Conservation (phyloP, 2,888 invertebrate species). For the Aphrophora alni region DNA sequence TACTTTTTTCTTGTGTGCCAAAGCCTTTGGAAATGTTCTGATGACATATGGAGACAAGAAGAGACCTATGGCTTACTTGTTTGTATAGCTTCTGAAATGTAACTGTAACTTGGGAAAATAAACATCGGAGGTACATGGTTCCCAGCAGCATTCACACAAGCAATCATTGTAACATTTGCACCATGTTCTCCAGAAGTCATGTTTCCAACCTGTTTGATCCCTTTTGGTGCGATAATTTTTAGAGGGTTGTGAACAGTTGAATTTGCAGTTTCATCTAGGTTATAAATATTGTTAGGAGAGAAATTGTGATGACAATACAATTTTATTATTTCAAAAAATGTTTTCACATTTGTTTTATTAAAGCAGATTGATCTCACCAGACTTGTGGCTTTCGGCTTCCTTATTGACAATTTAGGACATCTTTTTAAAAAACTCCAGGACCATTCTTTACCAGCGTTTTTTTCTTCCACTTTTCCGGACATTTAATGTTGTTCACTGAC, state of each 20-base stretch:
- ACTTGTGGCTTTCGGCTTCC: conserved; percentile 35
- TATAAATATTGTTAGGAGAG: conserved; percentile 28
- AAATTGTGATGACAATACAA: conserved; percentile 8
- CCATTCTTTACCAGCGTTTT: conserved; percentile 42
- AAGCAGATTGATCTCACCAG: conserved; percentile 46
- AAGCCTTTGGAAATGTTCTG: no score
- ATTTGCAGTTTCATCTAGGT: conserved; percentile 40
- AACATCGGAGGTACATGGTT: conserved; percentile 47
- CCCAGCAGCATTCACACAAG: conserved; percentile 45
- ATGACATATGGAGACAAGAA: no score
- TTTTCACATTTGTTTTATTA: conserved; percentile 47
- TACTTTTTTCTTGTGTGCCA: no score
- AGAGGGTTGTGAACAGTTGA: conserved; percentile 37
- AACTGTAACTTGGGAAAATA: conserved; percentile 44
- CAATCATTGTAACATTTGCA: conserved; percentile 42
- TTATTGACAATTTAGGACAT: conserved; percentile 35
- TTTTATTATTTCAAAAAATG: conserved; percentile 49
- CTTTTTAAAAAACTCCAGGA: conserved; percentile 36
- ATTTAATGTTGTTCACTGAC: conserved; percentile 6
- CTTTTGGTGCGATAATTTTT: conserved; percentile 43
- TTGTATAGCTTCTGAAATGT: no score
- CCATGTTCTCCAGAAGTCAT: conserved; percentile 50
- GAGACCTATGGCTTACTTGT: no score
- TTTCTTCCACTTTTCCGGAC: conserved; percentile 39
- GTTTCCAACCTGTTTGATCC: conserved; percentile 46